phyloP scores from a whole-genome alignment of 2,113 vertebrate genomes.

The Bubo bubo region DNA sequence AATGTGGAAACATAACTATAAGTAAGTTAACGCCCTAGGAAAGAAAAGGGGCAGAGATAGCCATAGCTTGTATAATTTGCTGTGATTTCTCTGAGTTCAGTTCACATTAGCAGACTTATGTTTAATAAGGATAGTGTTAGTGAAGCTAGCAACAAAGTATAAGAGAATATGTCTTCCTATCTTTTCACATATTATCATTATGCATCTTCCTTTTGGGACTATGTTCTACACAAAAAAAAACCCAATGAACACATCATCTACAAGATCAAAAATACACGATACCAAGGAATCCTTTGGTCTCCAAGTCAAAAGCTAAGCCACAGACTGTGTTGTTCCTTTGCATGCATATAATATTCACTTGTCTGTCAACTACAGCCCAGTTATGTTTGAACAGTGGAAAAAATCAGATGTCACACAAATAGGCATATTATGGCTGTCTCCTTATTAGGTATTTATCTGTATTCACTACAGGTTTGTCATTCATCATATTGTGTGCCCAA shows the following conservation, averaged over 20 bases:
- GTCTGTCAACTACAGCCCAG: background rate
- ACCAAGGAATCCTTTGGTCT: background rate
- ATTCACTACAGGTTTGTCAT: background rate
- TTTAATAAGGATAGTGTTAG: background rate
- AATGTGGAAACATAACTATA: background rate
- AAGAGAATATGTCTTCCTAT: background rate
- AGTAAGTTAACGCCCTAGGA: background rate
- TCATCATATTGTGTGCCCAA: rapidly evolving
- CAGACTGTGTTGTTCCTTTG: background rate
- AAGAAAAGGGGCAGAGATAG: background rate
- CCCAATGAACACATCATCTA: background rate
- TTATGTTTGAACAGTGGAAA: background rate
- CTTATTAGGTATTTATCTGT: background rate
- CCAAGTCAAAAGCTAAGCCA: background rate
- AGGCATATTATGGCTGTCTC: background rate
- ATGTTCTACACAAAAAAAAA: background rate
- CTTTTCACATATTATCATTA: background rate
- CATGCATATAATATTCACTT: background rate
- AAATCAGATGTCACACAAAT: background rate
- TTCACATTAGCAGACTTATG: background rate
- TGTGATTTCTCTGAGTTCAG: background rate
- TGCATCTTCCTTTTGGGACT: background rate
- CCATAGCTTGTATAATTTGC: background rate
- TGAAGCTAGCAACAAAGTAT: background rate
- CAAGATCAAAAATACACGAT: background rate